Percentiles rank a stretch among this genome's conserved stretches.
Evolutionary conservation across 2,888 invertebrate species (phyloP).

Genomic region (Bembecia ichneumoniformis): DNA sequence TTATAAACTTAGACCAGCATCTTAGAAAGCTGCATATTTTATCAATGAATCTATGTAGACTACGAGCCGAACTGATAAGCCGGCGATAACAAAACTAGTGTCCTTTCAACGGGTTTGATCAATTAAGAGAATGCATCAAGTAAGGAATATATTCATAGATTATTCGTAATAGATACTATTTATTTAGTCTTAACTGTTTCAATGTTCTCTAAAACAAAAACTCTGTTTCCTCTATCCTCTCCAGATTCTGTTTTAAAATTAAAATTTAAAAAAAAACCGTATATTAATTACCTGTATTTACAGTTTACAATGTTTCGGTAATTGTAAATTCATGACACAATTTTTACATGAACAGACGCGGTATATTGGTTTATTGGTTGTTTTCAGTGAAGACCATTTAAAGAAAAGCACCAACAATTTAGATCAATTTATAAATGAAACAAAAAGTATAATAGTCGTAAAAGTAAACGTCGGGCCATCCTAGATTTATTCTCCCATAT

Average conservation of each 20-base stretch:
- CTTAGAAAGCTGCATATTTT: slow-evolving; percentile 8
- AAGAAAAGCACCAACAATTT: background rate
- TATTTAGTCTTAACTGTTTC: background rate
- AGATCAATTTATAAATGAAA: background rate
- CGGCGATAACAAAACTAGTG: background rate
- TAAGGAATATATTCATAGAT: slow-evolving; percentile 4
- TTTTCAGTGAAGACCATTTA: too few species aligned
- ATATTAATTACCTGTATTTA: too few species aligned
- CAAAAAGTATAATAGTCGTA: background rate
- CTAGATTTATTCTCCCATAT: slow-evolving; percentile 34
- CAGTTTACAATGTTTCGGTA: too few species aligned
- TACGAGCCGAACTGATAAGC: slow-evolving; percentile 8
- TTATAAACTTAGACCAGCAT: slow-evolving; percentile 1
- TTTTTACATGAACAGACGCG: too few species aligned
- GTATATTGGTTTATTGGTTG: too few species aligned
- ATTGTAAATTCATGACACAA: too few species aligned
- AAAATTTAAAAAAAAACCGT: too few species aligned
- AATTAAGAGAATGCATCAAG: background rate
- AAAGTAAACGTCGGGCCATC: slow-evolving; percentile 11
- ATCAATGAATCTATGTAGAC: slow-evolving; percentile 8
- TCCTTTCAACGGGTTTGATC: background rate
- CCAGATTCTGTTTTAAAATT: too few species aligned
- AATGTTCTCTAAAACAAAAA: too few species aligned
- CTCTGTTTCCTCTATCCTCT: too few species aligned
- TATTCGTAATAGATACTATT: background rate